phyloP scores from a whole-genome alignment of 2,888 invertebrate genomes.

The Ochlodes sylvanus region DNA sequence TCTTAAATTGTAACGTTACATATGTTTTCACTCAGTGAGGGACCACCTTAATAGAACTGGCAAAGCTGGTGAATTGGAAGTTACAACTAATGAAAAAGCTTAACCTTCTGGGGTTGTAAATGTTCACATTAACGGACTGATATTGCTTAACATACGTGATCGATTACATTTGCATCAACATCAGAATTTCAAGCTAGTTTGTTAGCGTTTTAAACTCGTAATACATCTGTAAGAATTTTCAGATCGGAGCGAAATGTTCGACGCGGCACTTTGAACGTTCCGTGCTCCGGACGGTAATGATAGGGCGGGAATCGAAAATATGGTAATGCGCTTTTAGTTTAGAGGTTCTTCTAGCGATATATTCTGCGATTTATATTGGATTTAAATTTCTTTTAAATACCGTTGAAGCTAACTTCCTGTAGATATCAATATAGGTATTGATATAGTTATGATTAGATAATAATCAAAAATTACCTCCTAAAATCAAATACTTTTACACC shows the following conservation, averaged over 20 bases:
- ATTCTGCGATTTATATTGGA: constrained; percentile 19
- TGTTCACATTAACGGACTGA: not conserved
- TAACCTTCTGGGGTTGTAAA: not conserved
- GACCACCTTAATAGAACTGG: not conserved
- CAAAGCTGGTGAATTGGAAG: not conserved
- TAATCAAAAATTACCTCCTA: too few relatives aligned
- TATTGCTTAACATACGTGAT: not conserved
- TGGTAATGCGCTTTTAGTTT: constrained; percentile 33
- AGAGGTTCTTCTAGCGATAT: constrained; percentile 16
- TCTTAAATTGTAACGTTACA: too few relatives aligned
- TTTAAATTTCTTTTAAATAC: constrained; percentile 3
- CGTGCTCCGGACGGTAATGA: constrained; percentile 34
- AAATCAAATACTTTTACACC: too few relatives aligned
- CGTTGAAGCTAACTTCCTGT: not conserved
- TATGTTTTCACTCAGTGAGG: too few relatives aligned
- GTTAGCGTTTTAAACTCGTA: constrained; percentile 23
- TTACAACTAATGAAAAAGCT: not conserved
- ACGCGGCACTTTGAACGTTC: constrained; percentile 28
- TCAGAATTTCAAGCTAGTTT: constrained; percentile 8
- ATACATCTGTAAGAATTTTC: constrained; percentile 33
- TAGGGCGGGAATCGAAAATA: constrained; percentile 33
- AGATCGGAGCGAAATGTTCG: constrained; percentile 28
- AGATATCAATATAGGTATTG: too few relatives aligned
- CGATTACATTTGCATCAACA: constrained; percentile 12
- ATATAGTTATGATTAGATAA: constrained; percentile 1